A percentile compares a stretch with the other conserved stretches of the same genome.
phyloP scores from a whole-genome alignment of 1,140 invertebrate genomes.

The Nilaparvata lugens region DNA sequence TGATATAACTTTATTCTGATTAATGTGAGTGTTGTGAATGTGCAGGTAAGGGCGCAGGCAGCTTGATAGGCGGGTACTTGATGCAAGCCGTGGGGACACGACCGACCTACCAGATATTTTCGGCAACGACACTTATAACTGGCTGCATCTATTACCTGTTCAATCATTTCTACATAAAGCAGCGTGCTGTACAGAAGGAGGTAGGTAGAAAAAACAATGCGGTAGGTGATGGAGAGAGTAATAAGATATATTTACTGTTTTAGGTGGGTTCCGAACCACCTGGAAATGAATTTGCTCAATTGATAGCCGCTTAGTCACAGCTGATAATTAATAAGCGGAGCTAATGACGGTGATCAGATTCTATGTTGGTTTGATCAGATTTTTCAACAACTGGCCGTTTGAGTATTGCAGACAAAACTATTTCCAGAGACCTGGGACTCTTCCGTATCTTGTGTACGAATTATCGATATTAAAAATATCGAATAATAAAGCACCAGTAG shows the following conservation, averaged over 20 bases:
- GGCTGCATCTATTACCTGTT: conserved; percentile 60
- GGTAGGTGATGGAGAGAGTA: neutral
- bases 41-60: conserved; percentile 65
- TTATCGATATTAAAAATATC: no score
- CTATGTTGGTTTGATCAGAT: no score
- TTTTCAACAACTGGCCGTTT: no score
- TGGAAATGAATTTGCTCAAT: neutral
- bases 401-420: no score
- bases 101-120: conserved; percentile 62
- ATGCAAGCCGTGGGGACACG: conserved; percentile 65
- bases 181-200: conserved; percentile 26
- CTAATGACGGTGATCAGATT: no score
- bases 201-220: neutral
- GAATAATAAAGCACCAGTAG: no score
- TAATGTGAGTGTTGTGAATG: no score
- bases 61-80: conserved; percentile 63
- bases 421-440: no score
- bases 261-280: neutral
- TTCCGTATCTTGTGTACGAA: no score
- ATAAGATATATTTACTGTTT: neutral
- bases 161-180: conserved; percentile 53
- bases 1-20: no score
- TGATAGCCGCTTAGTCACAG: neutral
- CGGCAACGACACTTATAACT: conserved; percentile 47
- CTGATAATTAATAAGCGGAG: no score